These are phyloP conservation scores for Drosophila dives DNA, from an alignment of 2,888 invertebrate genomes.

Conservation along the genomic window DNA sequence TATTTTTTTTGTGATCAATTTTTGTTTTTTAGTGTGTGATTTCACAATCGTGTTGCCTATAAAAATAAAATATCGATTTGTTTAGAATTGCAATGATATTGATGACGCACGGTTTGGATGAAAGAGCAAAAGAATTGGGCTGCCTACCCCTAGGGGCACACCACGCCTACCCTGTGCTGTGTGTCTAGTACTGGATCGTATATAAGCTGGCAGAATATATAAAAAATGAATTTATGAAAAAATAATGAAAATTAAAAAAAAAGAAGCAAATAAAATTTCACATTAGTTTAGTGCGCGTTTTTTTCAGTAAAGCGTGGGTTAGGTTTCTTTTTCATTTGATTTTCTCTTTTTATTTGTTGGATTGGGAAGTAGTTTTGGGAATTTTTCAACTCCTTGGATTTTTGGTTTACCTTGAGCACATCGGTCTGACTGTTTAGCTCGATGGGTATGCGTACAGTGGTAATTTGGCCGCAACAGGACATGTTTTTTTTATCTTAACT, in stretches of 20 bases:
- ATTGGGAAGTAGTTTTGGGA: conserved; percentile 9
- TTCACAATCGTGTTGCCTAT: conserved; percentile 42
- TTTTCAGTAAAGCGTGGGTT: conserved; percentile 40
- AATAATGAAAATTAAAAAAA: conserved; percentile 39
- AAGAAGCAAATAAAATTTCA: conserved; percentile 44
- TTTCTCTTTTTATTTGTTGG: conserved; percentile 3
- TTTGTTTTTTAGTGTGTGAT: conserved; percentile 53
- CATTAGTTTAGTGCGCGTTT: conserved; percentile 49
- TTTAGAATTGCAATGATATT: conserved; percentile 45
- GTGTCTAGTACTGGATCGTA: conserved; percentile 81
- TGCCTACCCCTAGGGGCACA: conserved; percentile 64
- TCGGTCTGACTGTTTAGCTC: conserved; percentile 91
- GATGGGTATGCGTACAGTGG: conserved; percentile 91
- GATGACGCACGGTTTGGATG: conserved; percentile 59
- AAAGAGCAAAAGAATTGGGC: conserved; percentile 13
- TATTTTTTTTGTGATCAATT: conserved; percentile 22
- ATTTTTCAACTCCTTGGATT: background rate
- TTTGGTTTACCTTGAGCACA: conserved; percentile 88
- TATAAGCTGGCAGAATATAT: conserved; percentile 68
- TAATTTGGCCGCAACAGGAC: conserved; percentile 90
- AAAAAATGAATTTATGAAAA: conserved; percentile 22
- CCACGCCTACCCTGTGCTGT: conserved; percentile 82
- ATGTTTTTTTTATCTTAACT: conserved; percentile 79
- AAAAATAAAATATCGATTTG: conserved; percentile 50
- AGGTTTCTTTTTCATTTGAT: conserved; percentile 13